Evolutionary conservation across 2,797 vertebrate genomes (phyloP), one percentile per base, ranked within the genome.

Genomic region (Lacerta viridis): DNA sequence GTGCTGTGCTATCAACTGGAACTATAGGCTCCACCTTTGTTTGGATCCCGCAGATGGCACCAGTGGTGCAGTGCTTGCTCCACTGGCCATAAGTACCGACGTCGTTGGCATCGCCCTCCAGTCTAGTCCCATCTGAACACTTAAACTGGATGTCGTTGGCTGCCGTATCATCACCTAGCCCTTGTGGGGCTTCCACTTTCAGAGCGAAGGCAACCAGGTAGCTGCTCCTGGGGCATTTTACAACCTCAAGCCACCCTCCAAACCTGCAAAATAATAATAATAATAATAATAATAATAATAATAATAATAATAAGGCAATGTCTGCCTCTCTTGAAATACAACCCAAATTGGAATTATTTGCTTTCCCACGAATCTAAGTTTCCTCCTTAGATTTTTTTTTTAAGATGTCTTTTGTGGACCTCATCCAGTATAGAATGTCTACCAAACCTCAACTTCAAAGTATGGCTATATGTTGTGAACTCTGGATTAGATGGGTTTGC

Each of bases 121-220:
- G 27, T 46, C 92, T 86, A 10, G 82, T 50, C 33, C 84, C 87
- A 2, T 94, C 90, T 0, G 92, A 95, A 80, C 95, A 96, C 23
- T 82, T 92, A 90, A 96, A 94, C 66, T 83, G 91, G 43, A 96
- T 83, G 18, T 96, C 95, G 90, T 94, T 96, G 1, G 90, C 95
- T 1, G 91, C 93, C 0, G 93, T 97, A 87, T 95, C 92, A 81
- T 96, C 95, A n/a, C 83, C 90, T 1, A 1, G 43, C 46, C 75
- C 64, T 29, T 29, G 10, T 1, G 90, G 59, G 3, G 55, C 0
- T 88, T 96, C 94, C 88, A 93, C 92, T 3, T 92, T 96, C 69
- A 96, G 89, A 4, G 94, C 92, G 55, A 97, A 97, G 55, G 95
- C 92, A 36, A 92, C 43, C 6, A 96, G 29, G 69, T 92, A 93